These are phyloP conservation scores for Dorcus parallelipipedus DNA, from an alignment of 2,888 invertebrate species.

Conservation along the genomic window DNA sequence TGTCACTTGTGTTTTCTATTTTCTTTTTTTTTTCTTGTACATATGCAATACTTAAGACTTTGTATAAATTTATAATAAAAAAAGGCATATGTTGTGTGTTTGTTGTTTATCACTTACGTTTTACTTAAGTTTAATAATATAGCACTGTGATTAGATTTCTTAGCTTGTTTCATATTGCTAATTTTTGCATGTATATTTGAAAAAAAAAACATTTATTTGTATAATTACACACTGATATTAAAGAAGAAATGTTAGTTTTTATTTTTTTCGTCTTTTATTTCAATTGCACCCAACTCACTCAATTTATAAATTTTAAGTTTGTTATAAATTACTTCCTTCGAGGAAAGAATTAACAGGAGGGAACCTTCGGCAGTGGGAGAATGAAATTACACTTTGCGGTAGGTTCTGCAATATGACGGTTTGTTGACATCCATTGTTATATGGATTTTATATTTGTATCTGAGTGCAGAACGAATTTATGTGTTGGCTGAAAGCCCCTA, in stretches of 20 bases:
- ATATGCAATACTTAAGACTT: slow-evolving; percentile 25
- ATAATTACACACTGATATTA: slow-evolving; percentile 32
- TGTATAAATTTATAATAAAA: slow-evolving; percentile 27
- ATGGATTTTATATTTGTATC: too few species aligned
- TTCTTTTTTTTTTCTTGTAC: slow-evolving; percentile 25
- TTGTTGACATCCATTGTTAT: too few species aligned
- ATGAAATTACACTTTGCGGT: too few species aligned
- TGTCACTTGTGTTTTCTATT: slow-evolving; percentile 11
- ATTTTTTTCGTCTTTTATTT: slow-evolving; percentile 5
- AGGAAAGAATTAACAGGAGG: too few species aligned
- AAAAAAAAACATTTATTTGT: slow-evolving; percentile 30
- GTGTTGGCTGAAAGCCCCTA: too few species aligned
- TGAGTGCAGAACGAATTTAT: too few species aligned
- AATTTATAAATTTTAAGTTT: too few species aligned
- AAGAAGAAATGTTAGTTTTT: slow-evolving; percentile 39
- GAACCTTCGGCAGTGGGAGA: too few species aligned
- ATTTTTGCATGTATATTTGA: slow-evolving; percentile 33
- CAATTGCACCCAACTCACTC: background rate
- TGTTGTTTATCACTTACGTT: slow-evolving; percentile 35
- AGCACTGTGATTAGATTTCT: slow-evolving; percentile 45
- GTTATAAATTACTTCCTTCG: too few species aligned
- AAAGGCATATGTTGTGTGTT: slow-evolving; percentile 33
- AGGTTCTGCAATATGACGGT: too few species aligned
- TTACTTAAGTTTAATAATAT: slow-evolving; percentile 30
- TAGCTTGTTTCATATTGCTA: slow-evolving; percentile 30